These are phyloP conservation scores for Hyposoter didymator DNA, from an alignment of 2,888 invertebrate genomes.

Conservation along the genomic window DNA sequence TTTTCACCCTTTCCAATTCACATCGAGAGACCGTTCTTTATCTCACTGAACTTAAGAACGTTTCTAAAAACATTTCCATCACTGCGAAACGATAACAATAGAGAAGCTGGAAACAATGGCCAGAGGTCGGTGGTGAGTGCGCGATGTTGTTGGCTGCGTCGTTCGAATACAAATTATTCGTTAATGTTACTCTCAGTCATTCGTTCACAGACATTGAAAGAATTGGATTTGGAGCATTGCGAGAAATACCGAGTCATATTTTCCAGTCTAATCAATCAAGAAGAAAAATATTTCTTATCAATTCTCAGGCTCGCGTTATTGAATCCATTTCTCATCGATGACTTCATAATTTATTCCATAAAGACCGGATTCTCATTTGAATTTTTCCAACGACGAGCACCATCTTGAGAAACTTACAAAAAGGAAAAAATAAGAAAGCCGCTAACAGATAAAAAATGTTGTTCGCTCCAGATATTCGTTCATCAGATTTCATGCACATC, in stretches of 20 bases:
- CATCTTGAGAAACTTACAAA: background rate
- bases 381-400: background rate
- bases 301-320: background rate
- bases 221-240: background rate
- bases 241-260: background rate
- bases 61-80: slow-evolving; percentile 25
- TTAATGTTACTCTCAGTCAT: background rate
- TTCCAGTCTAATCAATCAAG: background rate
- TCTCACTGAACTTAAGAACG: slow-evolving; percentile 17
- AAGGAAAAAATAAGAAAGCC: background rate
- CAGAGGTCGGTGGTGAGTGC: slow-evolving; percentile 12
- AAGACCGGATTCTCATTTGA: background rate
- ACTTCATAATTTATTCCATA: background rate
- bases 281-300: background rate
- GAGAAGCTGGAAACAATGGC: slow-evolving; percentile 33
- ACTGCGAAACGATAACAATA: slow-evolving; percentile 13
- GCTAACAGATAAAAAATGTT: background rate
- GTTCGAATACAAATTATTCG: slow-evolving; percentile 3
- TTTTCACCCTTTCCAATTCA: slow-evolving; percentile 26
- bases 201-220: background rate
- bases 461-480: background rate
- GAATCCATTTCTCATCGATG: background rate
- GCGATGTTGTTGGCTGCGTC: slow-evolving; percentile 21
- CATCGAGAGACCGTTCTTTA: slow-evolving; percentile 20
- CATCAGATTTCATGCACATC: slow-evolving; percentile 23